These are phyloP conservation scores for Nothobranchius kuhntae DNA, from an alignment of 2,113 vertebrate genomes.

Conservation along the genomic window DNA sequence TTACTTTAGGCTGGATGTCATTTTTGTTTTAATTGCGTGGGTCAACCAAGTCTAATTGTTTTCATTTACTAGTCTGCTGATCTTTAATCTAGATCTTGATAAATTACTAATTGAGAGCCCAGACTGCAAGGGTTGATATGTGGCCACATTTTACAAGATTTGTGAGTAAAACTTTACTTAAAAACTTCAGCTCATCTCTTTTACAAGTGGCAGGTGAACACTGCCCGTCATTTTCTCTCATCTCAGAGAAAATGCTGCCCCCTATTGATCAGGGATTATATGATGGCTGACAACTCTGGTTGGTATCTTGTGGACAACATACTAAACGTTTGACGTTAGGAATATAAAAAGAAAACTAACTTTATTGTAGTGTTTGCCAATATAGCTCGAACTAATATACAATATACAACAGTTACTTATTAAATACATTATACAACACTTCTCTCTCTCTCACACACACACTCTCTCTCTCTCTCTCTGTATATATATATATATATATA, in stretches of 20 bases:
- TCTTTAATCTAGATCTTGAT: background rate
- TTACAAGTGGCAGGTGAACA: background rate
- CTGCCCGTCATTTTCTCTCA: background rate
- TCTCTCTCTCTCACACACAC: too few relatives aligned
- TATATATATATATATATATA: too few relatives aligned
- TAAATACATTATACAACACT: too few relatives aligned
- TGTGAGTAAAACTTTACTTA: background rate
- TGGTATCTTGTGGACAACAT: constrained; percentile 82
- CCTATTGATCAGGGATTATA: constrained; percentile 27
- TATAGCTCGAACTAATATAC: too few relatives aligned
- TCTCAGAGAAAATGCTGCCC: constrained; percentile 45
- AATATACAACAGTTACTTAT: too few relatives aligned
- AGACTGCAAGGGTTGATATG: too few relatives aligned
- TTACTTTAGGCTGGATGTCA: too few relatives aligned
- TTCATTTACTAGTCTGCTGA: background rate
- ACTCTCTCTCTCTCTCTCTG: too few relatives aligned
- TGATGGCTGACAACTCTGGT: background rate
- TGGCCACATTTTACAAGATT: background rate
- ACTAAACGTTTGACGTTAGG: background rate
- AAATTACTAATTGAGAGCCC: background rate
- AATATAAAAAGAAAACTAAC: background rate
- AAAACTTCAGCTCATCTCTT: background rate
- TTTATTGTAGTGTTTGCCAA: too few relatives aligned
- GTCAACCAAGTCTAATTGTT: background rate
- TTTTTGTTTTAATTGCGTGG: background rate